These are phyloP conservation scores for Acanthisitta chloris DNA, from an alignment of 2,113 vertebrate species.

Conservation along the genomic window DNA sequence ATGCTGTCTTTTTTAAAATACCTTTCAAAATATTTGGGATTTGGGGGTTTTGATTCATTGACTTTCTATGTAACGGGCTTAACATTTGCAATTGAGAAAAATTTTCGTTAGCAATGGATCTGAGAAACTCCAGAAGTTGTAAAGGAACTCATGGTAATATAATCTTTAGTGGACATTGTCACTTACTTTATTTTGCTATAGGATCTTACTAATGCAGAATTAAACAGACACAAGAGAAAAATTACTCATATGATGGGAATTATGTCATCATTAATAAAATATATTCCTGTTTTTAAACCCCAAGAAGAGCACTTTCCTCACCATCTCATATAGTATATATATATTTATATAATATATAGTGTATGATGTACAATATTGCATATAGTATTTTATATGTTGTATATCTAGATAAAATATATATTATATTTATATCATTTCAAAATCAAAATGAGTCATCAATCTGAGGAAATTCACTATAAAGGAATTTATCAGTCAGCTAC, in stretches of 20 bases:
- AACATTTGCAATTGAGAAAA: not conserved
- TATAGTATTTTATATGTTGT: not conserved
- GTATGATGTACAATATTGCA: not conserved
- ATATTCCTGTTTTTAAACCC: not conserved
- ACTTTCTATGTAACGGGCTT: not conserved
- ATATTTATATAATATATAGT: not conserved
- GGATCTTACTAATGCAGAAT: not conserved
- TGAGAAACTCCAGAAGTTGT: not conserved
- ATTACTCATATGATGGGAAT: not conserved
- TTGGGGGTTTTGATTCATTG: not conserved
- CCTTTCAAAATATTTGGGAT: rapidly evolving
- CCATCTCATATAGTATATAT: too few species aligned
- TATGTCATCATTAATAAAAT: not conserved
- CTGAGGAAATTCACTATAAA: not conserved
- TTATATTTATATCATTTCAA: not conserved
- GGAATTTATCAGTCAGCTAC: not conserved
- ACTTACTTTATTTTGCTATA: not conserved
- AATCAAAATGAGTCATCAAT: not conserved
- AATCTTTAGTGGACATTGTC: not conserved
- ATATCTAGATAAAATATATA: not conserved
- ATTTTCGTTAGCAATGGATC: not conserved
- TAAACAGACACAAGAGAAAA: not conserved
- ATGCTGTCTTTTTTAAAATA: not conserved
- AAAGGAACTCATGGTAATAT: not conserved
- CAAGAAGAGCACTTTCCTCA: not conserved